Evolutionary conservation across 53 echinoderm and acorn worm species (phyloP), one percentile per base, ranked within the genome.

Genomic region (Glandiceps talaboti): DNA sequence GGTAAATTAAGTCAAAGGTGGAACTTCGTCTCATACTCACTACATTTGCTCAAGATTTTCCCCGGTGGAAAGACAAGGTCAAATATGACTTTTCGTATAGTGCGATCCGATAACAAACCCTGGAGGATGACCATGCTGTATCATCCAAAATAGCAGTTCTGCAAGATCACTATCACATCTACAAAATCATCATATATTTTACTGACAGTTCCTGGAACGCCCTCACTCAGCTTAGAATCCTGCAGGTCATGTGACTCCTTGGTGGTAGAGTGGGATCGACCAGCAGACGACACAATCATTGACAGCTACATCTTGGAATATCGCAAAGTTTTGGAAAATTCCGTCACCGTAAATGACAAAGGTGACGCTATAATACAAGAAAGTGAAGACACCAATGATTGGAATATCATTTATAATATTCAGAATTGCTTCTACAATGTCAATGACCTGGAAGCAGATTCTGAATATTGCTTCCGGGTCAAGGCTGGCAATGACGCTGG

Each of bases 281-380:
- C 97, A 25, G 27, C 80, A n/a, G 84, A 83, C 29, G 84, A 81
- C 26, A 87, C 87, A 74, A 76, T 85, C 28, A 88, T 87, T 31
- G 91, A 89, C 1, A 75, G 87, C 10, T 96, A 96, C 80, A 84
- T 82, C 1, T 45, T 96, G 32, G 89, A 96, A 79, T 96, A 93
- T 81, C 88, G 88, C 20, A 83, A 87, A 33, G 75, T 86, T 26
- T 77, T 79, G 0, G 78, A 85, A 6, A 26, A 29, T 29, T 84
- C 88, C 31, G 74, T 30, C 1, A 74, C 77, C 25, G 76, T 72
- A 32, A 31, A 30, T 12, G 64, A 6, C 64, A 20, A 32, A 30
- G 76, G 75, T 25, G 79, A 79, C n/a, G 76, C 27, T 0, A 75
- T 32, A 32, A 25, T 31, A 1, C 29, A 79, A 28, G 26, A 26